phyloP scores from a whole-genome alignment of 2,888 invertebrate species.

The Drosophila barbarae region DNA sequence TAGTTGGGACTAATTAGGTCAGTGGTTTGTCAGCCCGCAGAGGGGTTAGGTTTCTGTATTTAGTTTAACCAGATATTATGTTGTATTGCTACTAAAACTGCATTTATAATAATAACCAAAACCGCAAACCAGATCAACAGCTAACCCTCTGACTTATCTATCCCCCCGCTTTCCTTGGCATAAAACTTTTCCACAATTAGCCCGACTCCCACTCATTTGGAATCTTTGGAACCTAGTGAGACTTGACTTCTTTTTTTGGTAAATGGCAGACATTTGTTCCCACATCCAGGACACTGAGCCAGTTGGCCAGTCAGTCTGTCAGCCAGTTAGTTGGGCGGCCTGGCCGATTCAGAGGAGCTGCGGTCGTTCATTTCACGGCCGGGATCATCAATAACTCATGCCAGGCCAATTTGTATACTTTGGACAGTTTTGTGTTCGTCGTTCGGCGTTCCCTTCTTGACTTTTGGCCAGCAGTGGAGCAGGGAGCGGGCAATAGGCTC shows the following conservation, averaged over 20 bases:
- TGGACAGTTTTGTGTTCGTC: slow-evolving; percentile 64
- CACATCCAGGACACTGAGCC: slow-evolving; percentile 34
- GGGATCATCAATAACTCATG: slow-evolving; percentile 73
- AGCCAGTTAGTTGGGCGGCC: slow-evolving; percentile 2
- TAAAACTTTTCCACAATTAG: slow-evolving; percentile 29
- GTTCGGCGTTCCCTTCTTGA: slow-evolving; percentile 61
- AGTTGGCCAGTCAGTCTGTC: slow-evolving; percentile 28
- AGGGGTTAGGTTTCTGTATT: background rate
- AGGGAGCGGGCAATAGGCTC: slow-evolving; percentile 48
- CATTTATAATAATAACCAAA: no score
- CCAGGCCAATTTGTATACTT: slow-evolving; percentile 72
- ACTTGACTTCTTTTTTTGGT: slow-evolving; percentile 46
- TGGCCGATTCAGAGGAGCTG: slow-evolving; percentile 36
- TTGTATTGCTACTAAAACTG: background rate
- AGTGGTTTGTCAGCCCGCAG: slow-evolving; percentile 20
- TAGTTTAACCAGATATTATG: background rate
- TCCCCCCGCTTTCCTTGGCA: background rate
- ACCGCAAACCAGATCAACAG: background rate
- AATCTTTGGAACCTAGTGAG: slow-evolving; percentile 8
- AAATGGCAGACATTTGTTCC: slow-evolving; percentile 64
- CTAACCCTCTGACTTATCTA: background rate
- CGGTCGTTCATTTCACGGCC: slow-evolving; percentile 68
- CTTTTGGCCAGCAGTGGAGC: slow-evolving; percentile 59
- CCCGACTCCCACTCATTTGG: slow-evolving; percentile 32
- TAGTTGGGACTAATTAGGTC: slow-evolving; percentile 58